Evolutionary conservation across 2,113 vertebrate species (phyloP), one percentile per base, ranked within the genome.

Genomic region (Aleadryas rufinucha): DNA sequence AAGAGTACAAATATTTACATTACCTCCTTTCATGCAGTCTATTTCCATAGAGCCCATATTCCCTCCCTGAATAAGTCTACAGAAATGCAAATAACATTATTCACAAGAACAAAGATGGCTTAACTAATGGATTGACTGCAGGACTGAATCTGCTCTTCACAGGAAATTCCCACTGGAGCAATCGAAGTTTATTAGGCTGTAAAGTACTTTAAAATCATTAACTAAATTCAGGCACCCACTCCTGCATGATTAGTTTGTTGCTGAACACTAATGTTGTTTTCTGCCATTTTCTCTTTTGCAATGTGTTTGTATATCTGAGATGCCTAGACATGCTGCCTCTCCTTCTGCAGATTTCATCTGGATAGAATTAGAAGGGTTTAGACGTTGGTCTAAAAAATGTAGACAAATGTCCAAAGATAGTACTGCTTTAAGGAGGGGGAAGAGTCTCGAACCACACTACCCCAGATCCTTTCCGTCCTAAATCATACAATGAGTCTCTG

Each of bases 191-290:
- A 91, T 84, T 87, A 89, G 78, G 11, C 57, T 91, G 31, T 78
- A 87, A 95, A 92, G 74, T 45, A 76, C 57, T 95, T 91, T 42
- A 76, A 95, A 96, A 89, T 94, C 45, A 72, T 95, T 76, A 89
- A 28, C 54, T 87, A 49, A 84, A 94, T 75, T 94, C 65, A 87
- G 57, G 45, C 59, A 93, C 63, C 45, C 81, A 87, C 45, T 90
- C 93, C 63, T 79, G 63, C 60, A 60, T 54, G 28, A 84, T 83
- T 57, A 95, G 75, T 85, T 93, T 95, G 57, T 13, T 95, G 41
- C 24, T 87, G 45, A 83, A 60, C 45, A 20, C 44, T 87, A 82
- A 85, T 76, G 57, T 52, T 68, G 56, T 82, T 95, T 91, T 87
- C 69, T 95, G 63, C 49, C 57, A 79, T 94, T 83, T 87, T 93